These are phyloP conservation scores for Mycogona germanica DNA, from an alignment of 2,888 invertebrate species.

Conservation along the genomic window DNA sequence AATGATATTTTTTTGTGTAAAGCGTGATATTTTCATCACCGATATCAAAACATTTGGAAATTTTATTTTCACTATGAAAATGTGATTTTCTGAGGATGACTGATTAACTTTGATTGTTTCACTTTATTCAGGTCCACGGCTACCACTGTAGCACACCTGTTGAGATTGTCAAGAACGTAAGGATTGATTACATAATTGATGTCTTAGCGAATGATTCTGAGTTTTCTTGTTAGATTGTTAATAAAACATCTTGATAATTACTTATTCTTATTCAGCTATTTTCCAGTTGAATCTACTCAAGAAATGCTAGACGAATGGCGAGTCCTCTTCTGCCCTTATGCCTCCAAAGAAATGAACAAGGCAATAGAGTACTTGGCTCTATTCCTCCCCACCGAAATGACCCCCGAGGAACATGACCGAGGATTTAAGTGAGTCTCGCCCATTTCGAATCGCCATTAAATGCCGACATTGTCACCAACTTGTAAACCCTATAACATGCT, in stretches of 20 bases:
- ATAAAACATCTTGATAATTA: not conserved
- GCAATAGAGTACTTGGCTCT: conserved; percentile 50
- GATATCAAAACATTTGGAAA: not conserved
- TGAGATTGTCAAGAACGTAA: not conserved
- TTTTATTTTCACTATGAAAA: not conserved
- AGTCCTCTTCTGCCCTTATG: conserved; percentile 65
- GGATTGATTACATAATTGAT: not conserved
- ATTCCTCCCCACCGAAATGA: conserved; percentile 62
- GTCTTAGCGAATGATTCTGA: not conserved
- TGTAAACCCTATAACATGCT: not conserved
- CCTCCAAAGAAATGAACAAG: conserved; percentile 38
- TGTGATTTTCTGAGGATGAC: not conserved
- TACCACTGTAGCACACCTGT: not conserved
- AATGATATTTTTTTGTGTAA: not conserved
- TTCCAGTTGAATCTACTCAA: conserved; percentile 57
- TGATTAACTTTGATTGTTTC: not conserved
- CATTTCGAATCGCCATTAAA: not conserved
- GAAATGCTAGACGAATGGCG: conserved; percentile 75
- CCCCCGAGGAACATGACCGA: conserved; percentile 38
- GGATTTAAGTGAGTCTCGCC: conserved; percentile 42
- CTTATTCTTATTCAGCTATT: conserved; percentile 44
- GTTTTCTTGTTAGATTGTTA: not conserved
- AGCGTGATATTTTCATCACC: not conserved
- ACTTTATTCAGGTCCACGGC: not conserved
- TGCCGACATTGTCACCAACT: not conserved